A percentile compares a stretch with the other conserved stretches of the same genome.
These are phyloP conservation scores for Sitobion miscanthi DNA, from an alignment of 1,140 invertebrate species.

Conservation along the genomic window DNA sequence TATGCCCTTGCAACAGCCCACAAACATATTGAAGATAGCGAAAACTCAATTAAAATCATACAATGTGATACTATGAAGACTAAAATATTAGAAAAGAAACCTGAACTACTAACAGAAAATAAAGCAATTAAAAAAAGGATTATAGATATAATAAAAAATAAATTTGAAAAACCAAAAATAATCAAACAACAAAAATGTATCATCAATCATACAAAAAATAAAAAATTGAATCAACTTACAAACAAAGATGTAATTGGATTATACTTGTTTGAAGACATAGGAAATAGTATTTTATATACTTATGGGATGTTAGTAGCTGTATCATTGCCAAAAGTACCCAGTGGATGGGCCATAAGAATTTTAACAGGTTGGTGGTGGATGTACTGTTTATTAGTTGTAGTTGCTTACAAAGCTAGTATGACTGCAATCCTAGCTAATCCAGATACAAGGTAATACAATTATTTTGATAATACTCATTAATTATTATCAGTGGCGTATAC, in stretches of 20 bases:
- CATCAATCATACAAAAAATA: slow-evolving; percentile 21
- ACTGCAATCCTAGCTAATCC: slow-evolving; percentile 82
- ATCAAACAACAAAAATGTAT: neutral
- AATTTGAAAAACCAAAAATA: neutral
- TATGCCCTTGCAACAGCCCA: slow-evolving; percentile 66
- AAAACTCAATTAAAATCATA: neutral
- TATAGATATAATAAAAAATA: neutral
- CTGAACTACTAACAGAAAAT: neutral
- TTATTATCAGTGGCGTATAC: no score
- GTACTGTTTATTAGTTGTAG: slow-evolving; percentile 78
- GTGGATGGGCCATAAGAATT: slow-evolving; percentile 77
- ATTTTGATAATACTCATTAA: slow-evolving; percentile 17
- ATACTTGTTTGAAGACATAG: slow-evolving; percentile 72
- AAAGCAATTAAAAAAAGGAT: neutral
- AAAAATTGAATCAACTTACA: neutral
- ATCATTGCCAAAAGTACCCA: slow-evolving; percentile 75
- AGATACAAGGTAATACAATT: slow-evolving; percentile 66
- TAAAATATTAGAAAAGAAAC: neutral
- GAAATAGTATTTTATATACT: slow-evolving; percentile 77
- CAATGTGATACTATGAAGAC: neutral
- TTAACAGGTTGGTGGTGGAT: slow-evolving; percentile 86
- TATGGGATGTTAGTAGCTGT: slow-evolving; percentile 80
- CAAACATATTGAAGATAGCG: slow-evolving; percentile 60
- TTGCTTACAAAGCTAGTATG: slow-evolving; percentile 80
- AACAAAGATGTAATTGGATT: slow-evolving; percentile 63